Conservation (phyloP, 2,113 vertebrate genomes). For the Oryzias javanicus region DNA sequence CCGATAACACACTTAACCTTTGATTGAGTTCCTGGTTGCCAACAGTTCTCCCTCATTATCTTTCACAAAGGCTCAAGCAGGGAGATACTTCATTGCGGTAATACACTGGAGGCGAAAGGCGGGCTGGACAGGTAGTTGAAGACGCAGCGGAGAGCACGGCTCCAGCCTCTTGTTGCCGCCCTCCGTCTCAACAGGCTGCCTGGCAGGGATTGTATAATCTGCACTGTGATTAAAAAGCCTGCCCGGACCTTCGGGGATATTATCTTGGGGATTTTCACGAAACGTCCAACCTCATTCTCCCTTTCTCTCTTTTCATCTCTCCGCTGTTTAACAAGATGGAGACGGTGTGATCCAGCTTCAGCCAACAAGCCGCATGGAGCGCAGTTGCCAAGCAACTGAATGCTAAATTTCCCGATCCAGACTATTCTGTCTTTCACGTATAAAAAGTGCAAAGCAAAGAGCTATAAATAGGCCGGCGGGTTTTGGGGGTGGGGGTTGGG, state of each 20-base stretch:
- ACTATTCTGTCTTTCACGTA: constrained; percentile 69
- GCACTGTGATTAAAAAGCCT: constrained; percentile 64
- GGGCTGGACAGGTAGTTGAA: constrained; percentile 39
- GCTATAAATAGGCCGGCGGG: constrained; percentile 61
- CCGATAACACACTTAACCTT: constrained; percentile 49
- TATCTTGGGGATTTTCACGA: constrained; percentile 56
- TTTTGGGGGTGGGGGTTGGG: constrained; percentile 16
- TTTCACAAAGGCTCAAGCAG: constrained; percentile 11
- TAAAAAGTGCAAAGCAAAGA: constrained; percentile 62
- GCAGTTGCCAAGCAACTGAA: constrained; percentile 80
- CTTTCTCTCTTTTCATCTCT: constrained; percentile 51
- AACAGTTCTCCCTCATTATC: constrained; percentile 49
- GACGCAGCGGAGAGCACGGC: constrained; percentile 16
- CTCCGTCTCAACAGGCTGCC: constrained; percentile 40
- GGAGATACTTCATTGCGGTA: constrained; percentile 15
- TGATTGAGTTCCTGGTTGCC: constrained; percentile 36
- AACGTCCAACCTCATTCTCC: constrained; percentile 46
- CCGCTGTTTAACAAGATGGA: constrained; percentile 69
- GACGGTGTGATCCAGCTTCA: constrained; percentile 61
- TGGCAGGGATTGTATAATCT: constrained; percentile 64
- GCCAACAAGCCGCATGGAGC: constrained; percentile 61
- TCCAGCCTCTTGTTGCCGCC: constrained; percentile 31
- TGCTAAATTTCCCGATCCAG: constrained; percentile 78
- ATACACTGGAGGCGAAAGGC: constrained; percentile 35
- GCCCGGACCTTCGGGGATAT: constrained; percentile 60